phyloP scores from a whole-genome alignment of 2,113 vertebrate genomes.

The Chlorodrepanis virens region DNA sequence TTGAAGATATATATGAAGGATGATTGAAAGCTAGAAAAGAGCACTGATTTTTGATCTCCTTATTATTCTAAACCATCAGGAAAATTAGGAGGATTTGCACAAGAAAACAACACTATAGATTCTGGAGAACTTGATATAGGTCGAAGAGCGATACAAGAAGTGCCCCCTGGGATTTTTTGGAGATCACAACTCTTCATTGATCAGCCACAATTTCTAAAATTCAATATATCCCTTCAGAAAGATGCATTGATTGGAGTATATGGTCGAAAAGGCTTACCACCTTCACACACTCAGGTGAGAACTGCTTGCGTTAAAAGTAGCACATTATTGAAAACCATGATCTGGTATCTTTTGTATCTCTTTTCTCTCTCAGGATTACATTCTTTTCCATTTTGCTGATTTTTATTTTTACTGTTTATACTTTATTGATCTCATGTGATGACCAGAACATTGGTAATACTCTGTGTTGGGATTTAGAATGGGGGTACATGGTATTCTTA shows the following conservation, averaged over 20 bases:
- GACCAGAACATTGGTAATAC: background rate
- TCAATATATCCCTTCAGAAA: slow-evolving; percentile 99
- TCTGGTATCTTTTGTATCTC: background rate
- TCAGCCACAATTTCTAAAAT: slow-evolving; percentile 93
- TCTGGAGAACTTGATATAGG: slow-evolving; percentile 93
- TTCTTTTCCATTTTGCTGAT: background rate
- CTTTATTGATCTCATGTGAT: background rate
- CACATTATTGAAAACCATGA: background rate
- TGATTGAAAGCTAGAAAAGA: background rate
- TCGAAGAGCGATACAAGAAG: slow-evolving; percentile 83
- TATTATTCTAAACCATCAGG: slow-evolving; percentile 72
- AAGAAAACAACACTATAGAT: slow-evolving; percentile 94
- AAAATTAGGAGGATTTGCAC: slow-evolving; percentile 80
- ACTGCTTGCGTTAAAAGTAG: background rate
- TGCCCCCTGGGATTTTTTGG: slow-evolving; percentile 96
- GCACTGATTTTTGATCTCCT: background rate
- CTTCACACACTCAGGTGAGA: slow-evolving; percentile 95
- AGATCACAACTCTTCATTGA: slow-evolving; percentile 91
- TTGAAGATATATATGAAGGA: background rate
- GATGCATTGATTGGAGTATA: slow-evolving; percentile 96
- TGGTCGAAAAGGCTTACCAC: slow-evolving; percentile 92
- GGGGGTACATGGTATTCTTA: background rate
- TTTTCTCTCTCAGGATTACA: background rate
- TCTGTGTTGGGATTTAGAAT: background rate
- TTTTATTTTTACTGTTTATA: background rate